Evolutionary conservation across 2,113 vertebrate species (phyloP), one percentile per base, ranked within the genome.

Genomic region (Cyanoramphus novaezelandiae): DNA sequence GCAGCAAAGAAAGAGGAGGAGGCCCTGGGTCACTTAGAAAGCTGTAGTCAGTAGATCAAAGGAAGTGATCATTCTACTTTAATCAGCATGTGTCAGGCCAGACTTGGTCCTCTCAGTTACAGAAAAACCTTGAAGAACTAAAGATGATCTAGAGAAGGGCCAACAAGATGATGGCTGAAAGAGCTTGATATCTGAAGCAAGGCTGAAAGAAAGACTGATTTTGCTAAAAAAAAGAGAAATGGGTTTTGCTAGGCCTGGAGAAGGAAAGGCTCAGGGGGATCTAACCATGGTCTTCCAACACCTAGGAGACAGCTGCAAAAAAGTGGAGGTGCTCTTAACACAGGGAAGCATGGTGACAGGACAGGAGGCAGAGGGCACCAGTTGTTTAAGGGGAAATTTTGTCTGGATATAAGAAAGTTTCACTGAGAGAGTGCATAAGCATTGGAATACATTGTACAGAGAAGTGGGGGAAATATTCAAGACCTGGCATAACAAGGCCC

Each of bases 51-150:
- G 43, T 6, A 90, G 43, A 41, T 31, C 29, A 80, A 77, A n/a
- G 37, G 25, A 29, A 52, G 10, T 10, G 2, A 14, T 28, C n/a
- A 37, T 33, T 7, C 41, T 6, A 28, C 14, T 47, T 13, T 16
- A 16, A 7, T n/a, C 0, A 0, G 4, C 2, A 13, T 6, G 9
- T 12, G 2, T 52, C 31, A 74, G 37, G 27, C 9, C 29, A 59
- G 62, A 46, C 46, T 68, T 62, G 11, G 9, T 46, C 43, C 13
- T 63, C 18, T 71, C 52, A 65, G 20, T 24, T 90, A 17, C 68
- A 70, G 23, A 39, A 13, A 52, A 80, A 31, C 12, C 27, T 47
- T 70, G 18, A 86, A 81, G 21, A 75, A 44, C 31, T 59, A 6
- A 31, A 67, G 13, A 37, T n/a, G 14, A 8, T n/a, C 17, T 55